Conservation (phyloP, 2,113 vertebrate species). For the Calonectris borealis region DNA sequence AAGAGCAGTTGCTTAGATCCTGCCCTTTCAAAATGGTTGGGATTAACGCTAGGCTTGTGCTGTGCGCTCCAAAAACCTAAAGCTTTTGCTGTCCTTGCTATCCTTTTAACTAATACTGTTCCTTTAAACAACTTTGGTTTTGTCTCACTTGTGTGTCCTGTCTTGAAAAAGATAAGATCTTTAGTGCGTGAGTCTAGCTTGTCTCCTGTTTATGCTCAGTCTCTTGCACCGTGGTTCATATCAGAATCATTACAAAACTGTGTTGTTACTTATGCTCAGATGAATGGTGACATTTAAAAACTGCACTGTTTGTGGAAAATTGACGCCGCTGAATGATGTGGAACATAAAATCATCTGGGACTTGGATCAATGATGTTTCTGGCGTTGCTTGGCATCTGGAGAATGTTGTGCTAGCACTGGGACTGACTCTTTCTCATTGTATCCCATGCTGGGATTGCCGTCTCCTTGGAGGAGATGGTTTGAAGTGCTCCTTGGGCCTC, state of each 20-base stretch:
- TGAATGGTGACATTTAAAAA: not conserved
- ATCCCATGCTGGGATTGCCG: fast-evolving
- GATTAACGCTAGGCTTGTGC: not conserved
- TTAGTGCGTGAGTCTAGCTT: fast-evolving
- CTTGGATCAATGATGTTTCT: not conserved
- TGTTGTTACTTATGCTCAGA: not conserved
- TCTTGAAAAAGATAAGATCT: not conserved
- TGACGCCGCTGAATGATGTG: not conserved
- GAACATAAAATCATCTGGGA: not conserved
- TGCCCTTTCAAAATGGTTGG: not conserved
- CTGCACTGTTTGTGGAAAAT: not conserved
- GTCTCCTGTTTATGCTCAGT: not conserved
- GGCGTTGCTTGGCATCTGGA: not conserved
- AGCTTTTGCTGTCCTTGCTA: not conserved
- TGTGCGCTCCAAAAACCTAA: not conserved
- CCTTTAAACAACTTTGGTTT: not conserved
- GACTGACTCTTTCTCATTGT: not conserved
- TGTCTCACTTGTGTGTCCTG: not conserved
- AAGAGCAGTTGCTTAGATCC: not conserved
- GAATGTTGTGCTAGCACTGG: fast-evolving
- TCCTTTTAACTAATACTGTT: not conserved
- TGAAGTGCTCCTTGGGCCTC: not conserved
- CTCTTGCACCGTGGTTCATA: fast-evolving
- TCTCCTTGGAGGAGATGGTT: not conserved
- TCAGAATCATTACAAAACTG: not conserved